Conservation (phyloP, 1,140 invertebrate species). For the Oncopodura yosiiana region DNA sequence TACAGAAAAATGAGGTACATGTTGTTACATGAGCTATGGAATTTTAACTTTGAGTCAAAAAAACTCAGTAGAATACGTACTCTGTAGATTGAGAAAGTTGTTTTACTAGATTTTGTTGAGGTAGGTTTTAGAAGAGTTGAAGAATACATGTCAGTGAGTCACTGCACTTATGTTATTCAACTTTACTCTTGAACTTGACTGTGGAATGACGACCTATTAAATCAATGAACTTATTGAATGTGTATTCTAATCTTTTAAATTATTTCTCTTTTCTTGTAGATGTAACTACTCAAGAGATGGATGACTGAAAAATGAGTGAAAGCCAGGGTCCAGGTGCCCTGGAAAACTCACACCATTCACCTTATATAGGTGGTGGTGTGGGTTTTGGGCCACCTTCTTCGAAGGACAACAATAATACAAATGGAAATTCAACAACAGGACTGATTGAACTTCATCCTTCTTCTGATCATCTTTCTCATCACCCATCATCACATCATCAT, state of each 20-base stretch:
- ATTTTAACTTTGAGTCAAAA: no score
- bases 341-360: conserved; percentile 28
- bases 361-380: conserved; percentile 14
- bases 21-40: no score
- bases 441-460: no score
- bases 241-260: neutral
- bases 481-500: conserved; percentile 10
- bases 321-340: conserved; percentile 32
- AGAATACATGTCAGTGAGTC: no score
- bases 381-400: conserved; percentile 23
- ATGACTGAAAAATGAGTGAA: conserved; percentile 28
- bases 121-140: neutral
- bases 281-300: conserved; percentile 7
- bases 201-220: neutral
- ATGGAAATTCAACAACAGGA: no score
- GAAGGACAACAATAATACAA: conserved; percentile 16
- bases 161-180: no score
- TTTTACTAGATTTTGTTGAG: no score
- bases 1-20: no score
- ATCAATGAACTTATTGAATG: neutral
- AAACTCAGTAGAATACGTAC: no score
- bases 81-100: no score
- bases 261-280: conserved; percentile 18
- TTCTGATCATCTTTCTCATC: conserved; percentile 29
- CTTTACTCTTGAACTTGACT: neutral